Evolutionary conservation across 2,113 vertebrate species (phyloP), one percentile per base, ranked within the genome.

Genomic region (Eonycteris spelaea): DNA sequence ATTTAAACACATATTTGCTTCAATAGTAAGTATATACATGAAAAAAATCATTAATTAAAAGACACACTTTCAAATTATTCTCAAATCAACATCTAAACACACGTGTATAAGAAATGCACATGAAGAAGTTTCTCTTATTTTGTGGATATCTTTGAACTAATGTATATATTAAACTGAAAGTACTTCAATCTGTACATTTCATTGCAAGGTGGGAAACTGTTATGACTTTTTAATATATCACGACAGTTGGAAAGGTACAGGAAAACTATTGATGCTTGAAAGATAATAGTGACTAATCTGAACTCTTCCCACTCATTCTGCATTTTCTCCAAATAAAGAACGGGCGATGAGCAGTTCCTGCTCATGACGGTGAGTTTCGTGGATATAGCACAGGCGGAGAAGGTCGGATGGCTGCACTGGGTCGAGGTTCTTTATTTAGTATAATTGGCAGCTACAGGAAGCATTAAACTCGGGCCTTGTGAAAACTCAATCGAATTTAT

Each of bases 401-500:
- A 59, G 18, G 65, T 15, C 24, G 26, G 28, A 45, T 22, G 6
- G 10, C 16, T 86, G 21, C 14, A 43, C 26, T 86, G 2, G 83
- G 86, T 57, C 71, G 53, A 38, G 13, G 0, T 79, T 75, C 38
- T 83, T 80, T 79, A 65, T 79, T 94, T 84, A 93, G 33, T n/a
- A 57, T 68, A 87, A 73, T 53, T 67, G 24, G 24, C 78, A 16
- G 8, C 33, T 65, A 75, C 1, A 75, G 24, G 19, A 86, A 51
- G 9, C 33, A 74, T 89, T 96, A 94, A 43, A 90, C 30, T 82
- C 68, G 51, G 33, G 33, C 14, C 70, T 94, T 86, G 38, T 77
- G 55, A 33, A 95, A 95, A 96, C 33, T 95, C 82, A 95, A 4
- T 73, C 45, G 13, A 91, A 92, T 90, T 96, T 45, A 91, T 94